Percentiles rank a stretch among this genome's conserved stretches.
These are phyloP conservation scores for Oncorhynchus kisutch DNA, from an alignment of 2,113 vertebrate species.

Conservation along the genomic window DNA sequence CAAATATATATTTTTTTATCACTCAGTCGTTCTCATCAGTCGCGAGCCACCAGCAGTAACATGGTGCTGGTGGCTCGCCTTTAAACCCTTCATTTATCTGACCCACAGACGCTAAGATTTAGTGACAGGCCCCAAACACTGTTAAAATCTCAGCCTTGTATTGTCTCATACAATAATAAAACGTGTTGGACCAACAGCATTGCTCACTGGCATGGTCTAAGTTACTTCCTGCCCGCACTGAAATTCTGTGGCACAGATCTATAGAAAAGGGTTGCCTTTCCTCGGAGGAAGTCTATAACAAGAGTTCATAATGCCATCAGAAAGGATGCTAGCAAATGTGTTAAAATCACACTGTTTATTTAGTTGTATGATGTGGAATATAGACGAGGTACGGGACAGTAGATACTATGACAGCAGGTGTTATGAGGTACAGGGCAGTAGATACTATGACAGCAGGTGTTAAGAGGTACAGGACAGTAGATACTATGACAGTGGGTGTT, in stretches of 20 bases:
- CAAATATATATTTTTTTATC: conserved; percentile 37
- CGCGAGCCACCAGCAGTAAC: conserved; percentile 39
- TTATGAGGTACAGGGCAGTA: too few relatives aligned
- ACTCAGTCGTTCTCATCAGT: conserved; percentile 55
- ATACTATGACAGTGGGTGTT: too few relatives aligned
- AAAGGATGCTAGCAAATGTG: conserved; percentile 63
- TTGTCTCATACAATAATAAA: conserved; percentile 75
- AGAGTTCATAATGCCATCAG: conserved; percentile 56
- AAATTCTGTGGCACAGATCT: conserved; percentile 45
- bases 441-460: conserved; percentile 5
- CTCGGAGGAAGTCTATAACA: background rate
- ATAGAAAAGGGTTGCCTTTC: conserved; percentile 44
- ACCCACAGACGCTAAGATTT: conserved; percentile 68
- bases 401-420: too few relatives aligned
- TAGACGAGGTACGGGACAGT: conserved; percentile 27
- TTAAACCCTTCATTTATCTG: conserved; percentile 63
- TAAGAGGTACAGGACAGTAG: too few relatives aligned
- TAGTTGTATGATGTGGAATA: conserved; percentile 58
- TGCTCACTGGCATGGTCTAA: conserved; percentile 61
- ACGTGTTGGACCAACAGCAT: conserved; percentile 68
- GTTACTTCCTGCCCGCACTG: conserved; percentile 64
- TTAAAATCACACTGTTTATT: conserved; percentile 66
- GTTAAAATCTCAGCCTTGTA: conserved; percentile 78
- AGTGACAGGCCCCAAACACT: conserved; percentile 71
- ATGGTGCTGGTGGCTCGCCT: conserved; percentile 24